These are phyloP conservation scores for Schizopygopsis pylzovi DNA, from an alignment of 2,797 vertebrate species.

Conservation along the genomic window DNA sequence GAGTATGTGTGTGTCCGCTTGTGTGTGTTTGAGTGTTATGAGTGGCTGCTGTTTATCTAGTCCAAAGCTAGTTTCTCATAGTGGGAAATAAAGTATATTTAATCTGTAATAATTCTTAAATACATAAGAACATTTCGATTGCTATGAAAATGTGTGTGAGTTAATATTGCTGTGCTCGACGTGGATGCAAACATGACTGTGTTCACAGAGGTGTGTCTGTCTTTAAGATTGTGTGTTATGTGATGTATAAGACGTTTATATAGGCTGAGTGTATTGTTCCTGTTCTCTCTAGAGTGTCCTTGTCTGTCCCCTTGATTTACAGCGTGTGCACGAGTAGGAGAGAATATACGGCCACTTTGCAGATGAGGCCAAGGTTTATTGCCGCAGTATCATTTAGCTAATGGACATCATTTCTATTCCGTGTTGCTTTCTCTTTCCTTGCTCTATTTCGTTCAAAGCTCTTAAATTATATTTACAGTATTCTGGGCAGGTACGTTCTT, in stretches of 20 bases:
- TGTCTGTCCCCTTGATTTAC: slow-evolving; percentile 37
- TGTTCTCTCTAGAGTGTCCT: slow-evolving; percentile 31
- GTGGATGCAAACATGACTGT: slow-evolving; percentile 26
- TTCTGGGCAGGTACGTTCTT: neutral
- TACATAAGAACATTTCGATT: neutral
- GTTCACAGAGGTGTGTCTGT: slow-evolving; percentile 34
- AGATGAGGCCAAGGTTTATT: slow-evolving; percentile 38
- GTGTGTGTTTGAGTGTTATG: neutral
- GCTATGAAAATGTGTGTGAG: neutral
- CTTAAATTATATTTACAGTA: neutral
- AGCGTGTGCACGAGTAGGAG: neutral
- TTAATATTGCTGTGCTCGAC: slow-evolving; percentile 1
- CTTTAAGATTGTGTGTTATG: neutral
- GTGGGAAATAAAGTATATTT: neutral
- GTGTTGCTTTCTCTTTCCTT: slow-evolving; percentile 14
- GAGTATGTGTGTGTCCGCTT: neutral
- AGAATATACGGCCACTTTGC: slow-evolving; percentile 52
- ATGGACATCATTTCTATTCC: slow-evolving; percentile 37
- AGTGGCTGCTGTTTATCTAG: neutral
- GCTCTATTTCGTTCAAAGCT: neutral
- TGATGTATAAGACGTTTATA: neutral
- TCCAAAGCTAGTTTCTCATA: neutral
- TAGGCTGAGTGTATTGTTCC: slow-evolving; percentile 2
- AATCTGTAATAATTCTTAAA: neutral
- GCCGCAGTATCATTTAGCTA: slow-evolving; percentile 40